A percentile compares a stretch with the other conserved stretches of the same genome.
Conservation (phyloP, 2,797 vertebrate genomes). For the Mormyrops boulengeri region DNA sequence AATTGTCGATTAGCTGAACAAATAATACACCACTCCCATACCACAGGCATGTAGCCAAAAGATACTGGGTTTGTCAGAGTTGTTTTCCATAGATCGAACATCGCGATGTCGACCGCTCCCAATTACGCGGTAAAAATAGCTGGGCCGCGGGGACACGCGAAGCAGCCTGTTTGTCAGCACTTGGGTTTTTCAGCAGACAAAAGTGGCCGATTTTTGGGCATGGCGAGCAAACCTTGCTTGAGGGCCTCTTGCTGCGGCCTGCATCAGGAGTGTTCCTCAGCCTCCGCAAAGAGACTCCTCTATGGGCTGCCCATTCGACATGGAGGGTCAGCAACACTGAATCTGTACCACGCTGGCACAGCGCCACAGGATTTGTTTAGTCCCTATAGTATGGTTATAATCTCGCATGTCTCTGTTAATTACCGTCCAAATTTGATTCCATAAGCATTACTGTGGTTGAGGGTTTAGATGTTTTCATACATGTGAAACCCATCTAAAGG, state of each 20-base stretch:
- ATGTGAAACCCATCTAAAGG: not conserved
- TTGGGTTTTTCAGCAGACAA: slow-evolving; percentile 50
- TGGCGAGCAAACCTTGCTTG: slow-evolving; percentile 44
- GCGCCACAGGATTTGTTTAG: not conserved
- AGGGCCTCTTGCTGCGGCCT: slow-evolving; percentile 45
- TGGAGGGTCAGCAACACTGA: not conserved
- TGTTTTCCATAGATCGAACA: slow-evolving; percentile 58
- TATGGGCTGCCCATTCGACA: slow-evolving; percentile 8
- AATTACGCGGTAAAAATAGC: slow-evolving; percentile 68
- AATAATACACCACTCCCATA: slow-evolving; percentile 67
- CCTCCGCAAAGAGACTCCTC: not conserved
- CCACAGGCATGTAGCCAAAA: slow-evolving; percentile 60
- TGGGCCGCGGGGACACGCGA: slow-evolving; percentile 47
- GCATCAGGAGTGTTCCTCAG: not conserved
- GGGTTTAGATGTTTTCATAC: not conserved
- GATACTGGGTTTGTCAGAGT: slow-evolving; percentile 61
- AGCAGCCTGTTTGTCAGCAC: slow-evolving; percentile 56
- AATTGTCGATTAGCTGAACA: slow-evolving; percentile 66
- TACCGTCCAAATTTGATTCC: not conserved
- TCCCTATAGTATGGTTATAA: not conserved
- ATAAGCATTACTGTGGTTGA: not conserved
- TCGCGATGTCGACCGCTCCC: slow-evolving; percentile 59
- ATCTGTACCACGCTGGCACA: not conserved
- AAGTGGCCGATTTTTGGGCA: slow-evolving; percentile 33
- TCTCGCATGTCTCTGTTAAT: not conserved